Base-by-base conservation (phyloP, 2,797 vertebrate species). In the Syngnathus rostellatus region DNA sequence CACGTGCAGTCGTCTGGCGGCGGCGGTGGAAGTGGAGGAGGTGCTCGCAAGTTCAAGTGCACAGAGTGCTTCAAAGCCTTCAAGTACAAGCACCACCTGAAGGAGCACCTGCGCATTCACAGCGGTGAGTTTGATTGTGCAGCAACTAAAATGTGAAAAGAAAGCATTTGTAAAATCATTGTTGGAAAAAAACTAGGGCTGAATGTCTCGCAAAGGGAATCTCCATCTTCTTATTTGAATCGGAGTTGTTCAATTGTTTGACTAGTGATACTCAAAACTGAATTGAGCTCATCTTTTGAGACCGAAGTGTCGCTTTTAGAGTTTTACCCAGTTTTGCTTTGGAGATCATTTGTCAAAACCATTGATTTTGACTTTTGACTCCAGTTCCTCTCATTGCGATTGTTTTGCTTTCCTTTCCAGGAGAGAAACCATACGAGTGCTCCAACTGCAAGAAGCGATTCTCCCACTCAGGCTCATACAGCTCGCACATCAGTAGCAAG, bases 401-500 rank as follows among this genome's bases (percentile, higher is more conserved):
- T 31, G 31, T 31, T 5, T 31, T 7, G 12, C 1, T 63, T 31
- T 51, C 31, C 16, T 38, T 59, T 38, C 12, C 19, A 93, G 97
- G 97, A 89, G 97, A 99, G 89, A 99, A 98, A 91, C 97, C 97
- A 68, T 99, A 99, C 63, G 96, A 99, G 81, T 99, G 97, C 86
- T 92, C 95, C 68, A 96, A 96, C 89, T 99, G 97, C 90, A 98
- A 97, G 91, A 98, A 98, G 88, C 93, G 96, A 68, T 98, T 98
- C 91, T 98, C 96, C 76, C 97, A 99, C 92, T 98, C 97, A 65
- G 97, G 96, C 81, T 99, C 96, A 83, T 99, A 98, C 85, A 98
- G 96, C 83, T 98, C 97, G 72, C 95, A 99, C 84, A 98, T 98
- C 86, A 99, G 97, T 89, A 99, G 94, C 82, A 99, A 96, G 86